Evolutionary conservation across 2,888 invertebrate genomes (phyloP).

Genomic region (Mythimna pallens): DNA sequence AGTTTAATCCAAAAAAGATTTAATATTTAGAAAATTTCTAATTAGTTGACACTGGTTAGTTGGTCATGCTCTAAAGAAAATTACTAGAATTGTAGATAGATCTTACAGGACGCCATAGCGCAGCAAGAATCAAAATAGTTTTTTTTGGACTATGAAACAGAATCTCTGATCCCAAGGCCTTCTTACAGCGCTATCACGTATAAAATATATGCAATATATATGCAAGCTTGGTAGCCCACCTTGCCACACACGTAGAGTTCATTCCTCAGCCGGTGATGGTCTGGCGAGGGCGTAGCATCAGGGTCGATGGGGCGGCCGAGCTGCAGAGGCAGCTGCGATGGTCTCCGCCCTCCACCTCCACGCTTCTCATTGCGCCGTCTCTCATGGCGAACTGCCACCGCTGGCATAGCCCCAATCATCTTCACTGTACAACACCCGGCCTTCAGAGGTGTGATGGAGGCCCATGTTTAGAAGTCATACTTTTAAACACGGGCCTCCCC

Average conservation of each 20-base stretch:
- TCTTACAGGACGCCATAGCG: background rate
- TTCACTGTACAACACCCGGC: conserved; percentile 80
- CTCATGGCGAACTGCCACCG: conserved; percentile 96
- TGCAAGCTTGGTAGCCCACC: conserved; percentile 82
- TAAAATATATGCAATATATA: background rate
- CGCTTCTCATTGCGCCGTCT: conserved; percentile 94
- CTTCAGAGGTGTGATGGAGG: conserved; percentile 59
- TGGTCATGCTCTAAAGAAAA: conserved; percentile 26
- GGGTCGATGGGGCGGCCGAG: conserved; percentile 91
- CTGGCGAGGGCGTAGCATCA: conserved; percentile 92
- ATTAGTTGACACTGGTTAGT: conserved; percentile 7
- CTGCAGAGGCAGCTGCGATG: conserved; percentile 92
- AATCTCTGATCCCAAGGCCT: background rate
- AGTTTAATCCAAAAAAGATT: background rate
- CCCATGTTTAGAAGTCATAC: conserved; percentile 57
- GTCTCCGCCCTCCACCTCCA: conserved; percentile 91
- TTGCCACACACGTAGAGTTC: conserved; percentile 94
- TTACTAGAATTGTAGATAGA: background rate
- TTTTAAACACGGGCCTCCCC: conserved; percentile 60
- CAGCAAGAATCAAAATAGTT: background rate
- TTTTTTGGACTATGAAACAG: background rate
- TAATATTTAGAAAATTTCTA: background rate
- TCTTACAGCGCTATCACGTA: conserved; percentile 9
- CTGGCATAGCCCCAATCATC: conserved; percentile 97
- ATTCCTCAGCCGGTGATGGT: conserved; percentile 90